phyloP scores from a whole-genome alignment of 1,140 invertebrate species.

The Delia radicum region DNA sequence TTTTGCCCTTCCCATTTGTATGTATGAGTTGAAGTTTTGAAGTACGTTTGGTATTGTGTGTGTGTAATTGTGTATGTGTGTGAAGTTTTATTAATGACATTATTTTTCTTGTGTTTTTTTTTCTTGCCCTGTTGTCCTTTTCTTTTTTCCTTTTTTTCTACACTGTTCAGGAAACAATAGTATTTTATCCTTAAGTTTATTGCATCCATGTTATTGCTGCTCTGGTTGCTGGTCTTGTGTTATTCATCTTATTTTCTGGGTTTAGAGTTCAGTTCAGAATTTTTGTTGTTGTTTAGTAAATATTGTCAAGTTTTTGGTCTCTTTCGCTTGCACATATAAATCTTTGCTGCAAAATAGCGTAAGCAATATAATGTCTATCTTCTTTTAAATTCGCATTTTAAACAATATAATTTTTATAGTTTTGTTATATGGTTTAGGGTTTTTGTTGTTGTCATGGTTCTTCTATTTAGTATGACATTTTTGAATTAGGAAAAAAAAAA shows the following conservation, averaged over 20 bases:
- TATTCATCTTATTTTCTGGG: neutral
- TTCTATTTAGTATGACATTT: too few species aligned
- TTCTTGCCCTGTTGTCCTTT: neutral
- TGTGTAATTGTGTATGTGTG: neutral
- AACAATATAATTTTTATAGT: neutral
- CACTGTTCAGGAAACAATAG: neutral
- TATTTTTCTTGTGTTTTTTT: too few species aligned
- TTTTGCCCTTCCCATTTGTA: neutral
- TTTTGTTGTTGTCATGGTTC: too few species aligned
- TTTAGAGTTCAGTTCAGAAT: neutral
- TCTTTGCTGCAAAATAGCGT: neutral
- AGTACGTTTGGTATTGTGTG: too few species aligned
- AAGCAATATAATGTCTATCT: neutral
- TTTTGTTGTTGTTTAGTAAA: too few species aligned
- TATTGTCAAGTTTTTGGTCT: too few species aligned
- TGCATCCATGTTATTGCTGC: neutral
- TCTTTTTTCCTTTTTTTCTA: too few species aligned
- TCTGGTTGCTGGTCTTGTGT: neutral
- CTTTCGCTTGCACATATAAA: neutral
- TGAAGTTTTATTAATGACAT: neutral
- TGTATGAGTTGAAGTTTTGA: too few species aligned
- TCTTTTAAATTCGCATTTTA: neutral
- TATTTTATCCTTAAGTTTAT: conserved; percentile 2
- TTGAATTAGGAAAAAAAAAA: too few species aligned
- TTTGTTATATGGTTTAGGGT: neutral